Evolutionary conservation across 2,797 vertebrate species (phyloP).

Genomic region (Rhabdophis nuchalis): DNA sequence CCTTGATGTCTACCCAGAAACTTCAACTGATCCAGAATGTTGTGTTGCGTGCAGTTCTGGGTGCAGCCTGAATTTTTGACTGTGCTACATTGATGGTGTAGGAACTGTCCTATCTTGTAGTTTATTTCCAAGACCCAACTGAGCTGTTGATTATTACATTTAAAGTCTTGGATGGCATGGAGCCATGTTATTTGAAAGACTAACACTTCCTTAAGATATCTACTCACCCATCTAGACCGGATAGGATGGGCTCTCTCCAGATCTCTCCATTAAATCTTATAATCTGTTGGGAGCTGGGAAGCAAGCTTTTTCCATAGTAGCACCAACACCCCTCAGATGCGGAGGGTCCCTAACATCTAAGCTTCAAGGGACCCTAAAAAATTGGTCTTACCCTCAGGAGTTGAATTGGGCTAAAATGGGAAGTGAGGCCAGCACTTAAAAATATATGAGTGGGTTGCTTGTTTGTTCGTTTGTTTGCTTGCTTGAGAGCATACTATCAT

Average conservation of each 20-base stretch:
- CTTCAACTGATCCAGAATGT: not conserved
- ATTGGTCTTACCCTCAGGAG: not conserved
- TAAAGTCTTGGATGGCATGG: not conserved
- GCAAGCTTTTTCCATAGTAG: not conserved
- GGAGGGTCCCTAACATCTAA: not conserved
- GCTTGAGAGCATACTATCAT: not conserved
- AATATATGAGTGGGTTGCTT: not conserved
- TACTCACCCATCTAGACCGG: not conserved
- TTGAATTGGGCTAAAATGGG: not conserved
- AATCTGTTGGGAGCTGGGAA: not conserved
- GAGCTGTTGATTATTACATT: not conserved
- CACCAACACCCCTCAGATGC: not conserved
- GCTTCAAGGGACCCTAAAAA: not conserved
- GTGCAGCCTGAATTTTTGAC: not conserved
- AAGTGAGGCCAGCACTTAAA: not conserved
- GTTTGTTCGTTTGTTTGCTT: not conserved
- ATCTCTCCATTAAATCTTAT: not conserved
- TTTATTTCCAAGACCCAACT: not conserved
- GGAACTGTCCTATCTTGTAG: not conserved
- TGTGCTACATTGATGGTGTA: not conserved
- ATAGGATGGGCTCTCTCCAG: not conserved
- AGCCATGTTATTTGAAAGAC: not conserved
- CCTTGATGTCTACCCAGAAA: not conserved
- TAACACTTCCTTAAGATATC: not conserved
- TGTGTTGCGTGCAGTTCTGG: not conserved